Conservation (phyloP, 1,140 invertebrate species). For the Drosophila elegans region DNA sequence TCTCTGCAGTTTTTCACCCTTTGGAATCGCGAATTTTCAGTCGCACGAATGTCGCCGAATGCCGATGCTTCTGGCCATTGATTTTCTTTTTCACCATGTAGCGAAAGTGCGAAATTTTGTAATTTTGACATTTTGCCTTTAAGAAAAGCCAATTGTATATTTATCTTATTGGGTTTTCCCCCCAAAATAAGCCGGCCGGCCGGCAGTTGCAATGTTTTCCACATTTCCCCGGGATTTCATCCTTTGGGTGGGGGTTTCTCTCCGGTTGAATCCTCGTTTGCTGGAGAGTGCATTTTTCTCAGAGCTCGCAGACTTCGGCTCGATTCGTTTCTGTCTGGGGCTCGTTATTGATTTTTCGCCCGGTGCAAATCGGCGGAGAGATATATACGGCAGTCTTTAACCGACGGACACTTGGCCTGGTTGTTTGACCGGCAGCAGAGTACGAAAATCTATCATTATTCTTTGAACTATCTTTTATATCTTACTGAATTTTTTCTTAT, state of each 20-base stretch:
- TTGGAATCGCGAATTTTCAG: slow-evolving; percentile 64
- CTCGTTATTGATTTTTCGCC: slow-evolving; percentile 47
- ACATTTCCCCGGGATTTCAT: slow-evolving; percentile 1
- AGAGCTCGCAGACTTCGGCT: slow-evolving; percentile 29
- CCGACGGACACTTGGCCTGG: slow-evolving; percentile 26
- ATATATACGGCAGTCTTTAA: slow-evolving; percentile 37
- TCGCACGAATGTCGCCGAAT: slow-evolving; percentile 56
- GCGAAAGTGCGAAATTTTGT: neutral
- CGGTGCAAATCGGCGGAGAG: slow-evolving; percentile 27
- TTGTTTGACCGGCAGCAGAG: slow-evolving; percentile 27
- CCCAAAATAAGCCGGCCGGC: slow-evolving; percentile 19
- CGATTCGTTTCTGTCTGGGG: slow-evolving; percentile 35
- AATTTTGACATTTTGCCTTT: neutral
- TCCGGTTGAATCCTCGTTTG: slow-evolving; percentile 14
- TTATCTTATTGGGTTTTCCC: neutral
- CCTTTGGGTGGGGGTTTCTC: neutral
- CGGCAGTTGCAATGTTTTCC: slow-evolving; percentile 10
- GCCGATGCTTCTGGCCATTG: slow-evolving; percentile 47
- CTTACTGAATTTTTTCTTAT: neutral
- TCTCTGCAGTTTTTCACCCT: slow-evolving; percentile 71
- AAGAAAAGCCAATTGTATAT: neutral
- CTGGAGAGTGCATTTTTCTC: slow-evolving; percentile 39
- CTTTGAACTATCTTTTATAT: neutral
- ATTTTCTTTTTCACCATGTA: slow-evolving; percentile 13
- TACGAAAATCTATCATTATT: neutral